Conservation (phyloP, 2,797 vertebrate genomes). For the Paedocypris micromegethes region DNA sequence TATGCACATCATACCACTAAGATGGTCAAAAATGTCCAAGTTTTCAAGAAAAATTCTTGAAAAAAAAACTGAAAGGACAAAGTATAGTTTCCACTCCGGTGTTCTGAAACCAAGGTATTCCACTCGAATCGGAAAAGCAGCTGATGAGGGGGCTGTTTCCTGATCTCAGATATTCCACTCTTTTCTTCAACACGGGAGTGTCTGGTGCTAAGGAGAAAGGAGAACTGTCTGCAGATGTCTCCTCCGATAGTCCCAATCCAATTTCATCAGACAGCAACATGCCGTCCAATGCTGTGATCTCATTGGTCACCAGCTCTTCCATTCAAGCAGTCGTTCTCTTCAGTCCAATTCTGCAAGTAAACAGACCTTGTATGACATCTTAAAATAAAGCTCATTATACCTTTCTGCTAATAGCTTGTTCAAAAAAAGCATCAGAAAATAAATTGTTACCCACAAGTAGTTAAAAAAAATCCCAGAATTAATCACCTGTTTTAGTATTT, state of each 20-base stretch:
- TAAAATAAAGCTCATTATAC: neutral
- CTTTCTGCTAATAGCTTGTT: too few species aligned
- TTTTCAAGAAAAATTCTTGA: constrained; percentile 41
- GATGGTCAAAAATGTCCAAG: constrained; percentile 24
- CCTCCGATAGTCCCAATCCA: constrained; percentile 63
- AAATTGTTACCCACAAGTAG: neutral
- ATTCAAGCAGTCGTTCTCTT: constrained; percentile 12
- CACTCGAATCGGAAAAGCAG: constrained; percentile 32
- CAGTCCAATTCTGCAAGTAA: constrained; percentile 43
- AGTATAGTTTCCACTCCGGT: neutral
- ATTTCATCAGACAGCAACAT: constrained; percentile 58
- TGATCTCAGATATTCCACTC: constrained; percentile 8
- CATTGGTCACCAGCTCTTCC: constrained; percentile 23
- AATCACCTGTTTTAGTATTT: constrained; percentile 58
- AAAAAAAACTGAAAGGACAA: neutral
- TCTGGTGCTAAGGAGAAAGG: constrained; percentile 10
- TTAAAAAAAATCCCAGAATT: neutral
- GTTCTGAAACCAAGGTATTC: neutral
- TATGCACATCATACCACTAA: constrained; percentile 48
- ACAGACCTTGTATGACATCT: constrained; percentile 1
- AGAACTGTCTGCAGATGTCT: constrained; percentile 18
- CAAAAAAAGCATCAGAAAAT: too few species aligned
- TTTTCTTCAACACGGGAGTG: constrained; percentile 4
- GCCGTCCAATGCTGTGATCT: constrained; percentile 39
- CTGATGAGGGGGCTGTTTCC: constrained; percentile 37